A percentile compares a stretch with the other conserved stretches of the same genome.
Evolutionary conservation across 2,113 vertebrate genomes (phyloP).

Genomic region (Pungitius pungitius): DNA sequence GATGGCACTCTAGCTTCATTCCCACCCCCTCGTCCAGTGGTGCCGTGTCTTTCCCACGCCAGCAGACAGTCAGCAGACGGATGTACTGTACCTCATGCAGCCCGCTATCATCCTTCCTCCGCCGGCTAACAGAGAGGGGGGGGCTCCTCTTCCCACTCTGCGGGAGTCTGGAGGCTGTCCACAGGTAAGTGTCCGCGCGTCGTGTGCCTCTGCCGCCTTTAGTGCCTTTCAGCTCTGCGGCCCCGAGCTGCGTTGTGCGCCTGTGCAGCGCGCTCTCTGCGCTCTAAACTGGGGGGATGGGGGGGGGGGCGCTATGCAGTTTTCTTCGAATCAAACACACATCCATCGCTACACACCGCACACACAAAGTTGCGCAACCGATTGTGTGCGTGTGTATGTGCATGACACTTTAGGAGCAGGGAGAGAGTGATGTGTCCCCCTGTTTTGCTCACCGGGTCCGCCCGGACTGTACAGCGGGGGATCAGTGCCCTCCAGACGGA

Average conservation of each 20-base stretch:
- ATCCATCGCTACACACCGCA: slow-evolving; percentile 2
- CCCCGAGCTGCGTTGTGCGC: slow-evolving; percentile 58
- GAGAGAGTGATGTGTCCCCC: slow-evolving; percentile 9
- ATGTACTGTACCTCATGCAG: slow-evolving; percentile 73
- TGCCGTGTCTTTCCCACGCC: slow-evolving; percentile 6
- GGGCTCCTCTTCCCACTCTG: slow-evolving; percentile 44
- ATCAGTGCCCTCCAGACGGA: neutral
- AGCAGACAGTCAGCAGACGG: slow-evolving; percentile 18
- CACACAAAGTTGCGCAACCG: slow-evolving; percentile 13
- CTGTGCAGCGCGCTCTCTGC: slow-evolving; percentile 59
- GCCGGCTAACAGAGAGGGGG: slow-evolving; percentile 49
- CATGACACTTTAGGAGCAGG: slow-evolving; percentile 15
- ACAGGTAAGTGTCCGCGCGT: slow-evolving; percentile 18
- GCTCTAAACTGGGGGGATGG: slow-evolving; percentile 21
- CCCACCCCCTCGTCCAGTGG: neutral
- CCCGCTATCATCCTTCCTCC: slow-evolving; percentile 65
- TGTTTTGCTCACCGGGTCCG: slow-evolving; percentile 43
- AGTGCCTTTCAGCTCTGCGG: slow-evolving; percentile 55
- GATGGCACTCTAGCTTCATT: neutral
- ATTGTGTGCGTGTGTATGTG: slow-evolving; percentile 16
- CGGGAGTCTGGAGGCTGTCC: slow-evolving; percentile 27
- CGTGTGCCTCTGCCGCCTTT: slow-evolving; percentile 41
- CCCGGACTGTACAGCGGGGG: slow-evolving; percentile 66
- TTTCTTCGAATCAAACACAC: neutral
- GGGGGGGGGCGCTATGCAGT: neutral